A percentile compares a stretch with the other conserved stretches of the same genome.
Evolutionary conservation across 2,888 invertebrate species (phyloP).

Genomic region (Stramonita haemastoma): DNA sequence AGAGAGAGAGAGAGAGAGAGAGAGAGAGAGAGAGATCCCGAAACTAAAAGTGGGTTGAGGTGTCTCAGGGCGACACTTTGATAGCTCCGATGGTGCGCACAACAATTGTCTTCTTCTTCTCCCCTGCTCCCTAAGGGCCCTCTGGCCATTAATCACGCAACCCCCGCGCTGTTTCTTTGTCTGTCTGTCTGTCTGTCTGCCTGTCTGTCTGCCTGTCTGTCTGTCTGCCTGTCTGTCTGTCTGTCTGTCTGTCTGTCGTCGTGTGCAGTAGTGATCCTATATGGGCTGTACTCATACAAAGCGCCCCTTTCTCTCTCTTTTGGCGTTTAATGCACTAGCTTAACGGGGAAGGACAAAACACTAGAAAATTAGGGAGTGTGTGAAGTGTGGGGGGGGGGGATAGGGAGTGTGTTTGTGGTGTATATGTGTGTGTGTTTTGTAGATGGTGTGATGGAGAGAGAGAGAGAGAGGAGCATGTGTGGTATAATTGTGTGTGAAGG

Average conservation of each 20-base stretch:
- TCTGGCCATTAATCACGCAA: background rate
- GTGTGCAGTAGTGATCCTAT: too few species aligned
- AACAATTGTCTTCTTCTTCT: background rate
- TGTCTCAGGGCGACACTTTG: background rate
- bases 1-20: too few species aligned
- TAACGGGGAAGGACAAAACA: background rate
- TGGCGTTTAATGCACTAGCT: background rate
- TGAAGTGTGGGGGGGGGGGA: too few species aligned
- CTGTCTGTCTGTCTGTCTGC: background rate
- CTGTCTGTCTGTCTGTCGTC: too few species aligned
- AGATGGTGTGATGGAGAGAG: too few species aligned
- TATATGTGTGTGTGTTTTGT: too few species aligned
- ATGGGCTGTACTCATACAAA: background rate
- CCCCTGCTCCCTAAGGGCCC: background rate
- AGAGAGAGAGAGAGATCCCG: background rate
- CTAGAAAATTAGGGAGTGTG: too few species aligned
- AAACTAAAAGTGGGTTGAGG: background rate
- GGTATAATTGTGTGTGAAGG: too few species aligned
- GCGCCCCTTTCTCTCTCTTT: constrained; percentile 3
- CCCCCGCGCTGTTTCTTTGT: background rate
- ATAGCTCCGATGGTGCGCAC: background rate
- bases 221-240: too few species aligned
- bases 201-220: too few species aligned
- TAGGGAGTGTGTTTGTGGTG: too few species aligned
- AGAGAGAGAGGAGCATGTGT: too few species aligned